A percentile compares a stretch with the other conserved stretches of the same genome.
phyloP scores from a whole-genome alignment of 2,113 vertebrate species.

The Atlantisia rogersi region DNA sequence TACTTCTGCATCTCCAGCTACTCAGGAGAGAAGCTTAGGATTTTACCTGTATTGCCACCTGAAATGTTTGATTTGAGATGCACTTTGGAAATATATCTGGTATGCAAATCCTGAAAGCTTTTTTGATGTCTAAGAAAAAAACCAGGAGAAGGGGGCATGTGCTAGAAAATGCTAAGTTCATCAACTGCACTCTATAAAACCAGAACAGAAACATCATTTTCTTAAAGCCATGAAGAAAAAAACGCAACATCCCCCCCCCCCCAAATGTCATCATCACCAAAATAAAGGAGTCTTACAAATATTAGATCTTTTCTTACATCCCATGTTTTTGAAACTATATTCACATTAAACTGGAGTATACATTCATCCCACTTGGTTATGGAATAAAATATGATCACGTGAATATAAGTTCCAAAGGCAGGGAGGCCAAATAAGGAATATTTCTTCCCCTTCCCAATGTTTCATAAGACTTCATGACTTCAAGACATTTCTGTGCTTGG shows the following conservation, averaged over 20 bases:
- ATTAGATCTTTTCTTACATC: background rate
- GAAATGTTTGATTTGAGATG: background rate
- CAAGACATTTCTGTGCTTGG: background rate
- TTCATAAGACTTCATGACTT: background rate
- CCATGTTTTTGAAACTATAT: background rate
- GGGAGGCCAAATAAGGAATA: background rate
- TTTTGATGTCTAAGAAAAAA: background rate
- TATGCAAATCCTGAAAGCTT: background rate
- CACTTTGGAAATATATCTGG: background rate
- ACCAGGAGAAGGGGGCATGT: background rate
- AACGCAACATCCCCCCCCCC: background rate
- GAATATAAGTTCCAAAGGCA: background rate
- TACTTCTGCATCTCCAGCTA: background rate
- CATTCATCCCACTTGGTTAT: background rate
- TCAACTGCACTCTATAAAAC: background rate
- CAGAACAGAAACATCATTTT: background rate
- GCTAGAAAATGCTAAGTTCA: background rate
- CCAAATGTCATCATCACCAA: background rate
- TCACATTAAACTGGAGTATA: background rate
- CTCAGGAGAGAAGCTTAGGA: background rate
- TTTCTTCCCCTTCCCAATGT: background rate
- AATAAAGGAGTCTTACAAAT: background rate
- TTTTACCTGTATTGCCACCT: background rate
- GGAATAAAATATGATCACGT: background rate
- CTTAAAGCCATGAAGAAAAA: background rate